Evolutionary conservation across 64 coral and sea anemone genomes (phyloP).

Genomic region (Stichodactyla helianthus): DNA sequence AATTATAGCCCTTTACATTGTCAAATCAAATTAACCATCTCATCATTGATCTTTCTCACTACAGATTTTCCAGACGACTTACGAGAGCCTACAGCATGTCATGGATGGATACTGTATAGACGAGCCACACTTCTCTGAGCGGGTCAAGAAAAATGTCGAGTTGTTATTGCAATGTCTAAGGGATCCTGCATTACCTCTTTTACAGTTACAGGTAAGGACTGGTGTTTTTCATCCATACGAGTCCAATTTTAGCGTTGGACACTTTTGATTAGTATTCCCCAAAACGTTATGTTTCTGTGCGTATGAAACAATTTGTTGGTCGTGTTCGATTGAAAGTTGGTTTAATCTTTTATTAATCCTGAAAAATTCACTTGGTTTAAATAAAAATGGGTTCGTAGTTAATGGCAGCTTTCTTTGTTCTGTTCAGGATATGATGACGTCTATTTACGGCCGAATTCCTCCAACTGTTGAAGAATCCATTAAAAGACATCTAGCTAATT

Average conservation of each 20-base stretch:
- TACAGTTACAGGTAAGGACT: slow-evolving; percentile 70
- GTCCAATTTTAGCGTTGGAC: too few species aligned
- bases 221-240: too few species aligned
- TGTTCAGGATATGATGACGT: slow-evolving; percentile 78
- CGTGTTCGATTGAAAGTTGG: background rate
- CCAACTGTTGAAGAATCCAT: slow-evolving; percentile 68
- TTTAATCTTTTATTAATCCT: too few species aligned
- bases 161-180: slow-evolving; percentile 63
- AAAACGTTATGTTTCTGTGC: too few species aligned
- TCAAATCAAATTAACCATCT: background rate
- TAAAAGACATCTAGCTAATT: slow-evolving; percentile 72
- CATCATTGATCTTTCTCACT: background rate
- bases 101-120: slow-evolving; percentile 92
- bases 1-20: background rate
- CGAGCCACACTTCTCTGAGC: slow-evolving; percentile 67
- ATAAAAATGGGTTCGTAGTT: too few species aligned
- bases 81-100: slow-evolving; percentile 80
- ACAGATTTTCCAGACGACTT: slow-evolving; percentile 73
- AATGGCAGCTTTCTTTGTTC: background rate
- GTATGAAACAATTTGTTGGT: background rate
- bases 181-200: slow-evolving; percentile 77
- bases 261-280: too few species aligned
- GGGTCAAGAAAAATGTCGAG: slow-evolving; percentile 65
- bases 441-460: slow-evolving; percentile 91
- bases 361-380: too few species aligned